These are phyloP conservation scores for Chionis minor DNA, from an alignment of 2,113 vertebrate genomes.

Conservation along the genomic window DNA sequence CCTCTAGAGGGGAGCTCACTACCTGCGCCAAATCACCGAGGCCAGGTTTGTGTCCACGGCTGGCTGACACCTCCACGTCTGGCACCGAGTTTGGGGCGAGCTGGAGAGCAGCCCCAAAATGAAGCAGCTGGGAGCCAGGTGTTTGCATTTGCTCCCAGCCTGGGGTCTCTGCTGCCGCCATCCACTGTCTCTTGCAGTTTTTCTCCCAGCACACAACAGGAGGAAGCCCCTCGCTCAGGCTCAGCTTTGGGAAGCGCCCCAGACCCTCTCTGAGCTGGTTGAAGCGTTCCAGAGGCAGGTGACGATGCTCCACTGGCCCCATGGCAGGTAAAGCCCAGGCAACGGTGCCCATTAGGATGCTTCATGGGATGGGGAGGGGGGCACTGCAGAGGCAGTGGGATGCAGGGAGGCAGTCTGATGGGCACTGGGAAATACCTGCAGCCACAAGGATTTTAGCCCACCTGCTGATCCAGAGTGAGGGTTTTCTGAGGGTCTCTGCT, in stretches of 20 bases:
- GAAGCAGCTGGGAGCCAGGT: neutral
- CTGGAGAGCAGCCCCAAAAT: neutral
- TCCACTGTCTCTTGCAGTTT: neutral
- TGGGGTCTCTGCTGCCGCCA: neutral
- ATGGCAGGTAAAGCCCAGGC: neutral
- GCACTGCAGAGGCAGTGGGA: accelerated
- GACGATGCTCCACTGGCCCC: neutral
- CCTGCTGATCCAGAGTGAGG: neutral
- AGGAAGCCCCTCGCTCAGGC: neutral
- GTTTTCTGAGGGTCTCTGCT: neutral
- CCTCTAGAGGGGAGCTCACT: accelerated
- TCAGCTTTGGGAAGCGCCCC: neutral
- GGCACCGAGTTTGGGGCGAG: neutral
- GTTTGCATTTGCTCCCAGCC: neutral
- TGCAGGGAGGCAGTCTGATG: neutral
- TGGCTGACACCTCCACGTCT: neutral
- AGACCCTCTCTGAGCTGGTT: neutral
- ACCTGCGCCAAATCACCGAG: neutral
- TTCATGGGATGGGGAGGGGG: neutral
- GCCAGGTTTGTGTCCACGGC: accelerated
- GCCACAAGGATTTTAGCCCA: too few species aligned
- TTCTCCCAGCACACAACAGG: neutral
- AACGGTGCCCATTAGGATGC: neutral
- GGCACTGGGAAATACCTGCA: neutral
- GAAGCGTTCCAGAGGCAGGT: neutral